Evolutionary conservation across 2,888 invertebrate genomes (phyloP).

Genomic region (Chydorus sphaericus): DNA sequence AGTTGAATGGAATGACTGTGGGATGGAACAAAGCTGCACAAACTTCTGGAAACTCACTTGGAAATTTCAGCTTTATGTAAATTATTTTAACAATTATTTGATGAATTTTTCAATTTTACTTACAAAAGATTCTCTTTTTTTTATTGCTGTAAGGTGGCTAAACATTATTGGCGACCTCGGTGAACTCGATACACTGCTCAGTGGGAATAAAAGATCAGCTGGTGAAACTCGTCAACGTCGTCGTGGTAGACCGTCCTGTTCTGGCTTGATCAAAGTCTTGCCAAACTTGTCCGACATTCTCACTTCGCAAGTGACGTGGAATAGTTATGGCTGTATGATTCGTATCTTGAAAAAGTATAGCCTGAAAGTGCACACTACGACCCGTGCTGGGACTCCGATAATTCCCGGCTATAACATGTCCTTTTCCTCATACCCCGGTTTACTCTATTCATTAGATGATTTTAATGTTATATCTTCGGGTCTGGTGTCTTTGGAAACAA

Average conservation of each 20-base stretch:
- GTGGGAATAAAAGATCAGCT: slow-evolving; percentile 20
- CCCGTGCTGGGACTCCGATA: slow-evolving; percentile 27
- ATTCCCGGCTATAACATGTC: slow-evolving; percentile 52
- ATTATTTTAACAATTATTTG: slow-evolving; percentile 1
- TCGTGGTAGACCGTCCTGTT: slow-evolving; percentile 39
- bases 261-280: slow-evolving; percentile 47
- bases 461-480: slow-evolving; percentile 51
- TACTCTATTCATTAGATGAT: slow-evolving; percentile 69
- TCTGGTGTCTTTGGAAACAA: slow-evolving; percentile 58
- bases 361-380: slow-evolving; percentile 51
- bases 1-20: slow-evolving; percentile 58
- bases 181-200: slow-evolving; percentile 39
- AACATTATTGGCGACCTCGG: slow-evolving; percentile 60
- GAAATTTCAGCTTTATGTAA: slow-evolving; percentile 18
- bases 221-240: not conserved
- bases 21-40: slow-evolving; percentile 57
- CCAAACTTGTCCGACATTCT: slow-evolving; percentile 43
- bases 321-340: slow-evolving; percentile 56
- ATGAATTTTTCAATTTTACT: not conserved
- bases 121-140: not conserved
- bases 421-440: slow-evolving; percentile 73
- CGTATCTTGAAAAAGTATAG: slow-evolving; percentile 71
- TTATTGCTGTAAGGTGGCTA: slow-evolving; percentile 39
- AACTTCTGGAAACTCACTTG: slow-evolving; percentile 36
- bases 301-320: slow-evolving; percentile 67